phyloP scores from a whole-genome alignment of 2,797 vertebrate species.

The Enteromius radiatus region DNA sequence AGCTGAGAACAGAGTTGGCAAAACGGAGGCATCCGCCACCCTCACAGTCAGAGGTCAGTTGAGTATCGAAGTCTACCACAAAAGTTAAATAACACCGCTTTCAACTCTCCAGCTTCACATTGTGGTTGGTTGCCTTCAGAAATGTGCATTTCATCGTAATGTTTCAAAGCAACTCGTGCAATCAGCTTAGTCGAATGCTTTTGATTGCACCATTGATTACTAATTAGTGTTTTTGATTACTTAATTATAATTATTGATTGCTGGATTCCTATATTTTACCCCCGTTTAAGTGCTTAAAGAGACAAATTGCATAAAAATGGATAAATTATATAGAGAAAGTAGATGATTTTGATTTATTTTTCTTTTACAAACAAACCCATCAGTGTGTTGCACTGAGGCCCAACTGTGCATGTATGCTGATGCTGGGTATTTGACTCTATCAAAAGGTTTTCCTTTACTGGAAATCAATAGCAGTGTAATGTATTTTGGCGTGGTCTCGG shows the following conservation, averaged over 20 bases:
- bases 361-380: not conserved
- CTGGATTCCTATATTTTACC: not conserved
- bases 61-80: not conserved
- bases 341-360: no score
- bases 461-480: slow-evolving; percentile 40
- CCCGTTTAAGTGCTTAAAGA: not conserved
- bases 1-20: slow-evolving; percentile 95
- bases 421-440: slow-evolving; percentile 24
- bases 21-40: slow-evolving; percentile 90
- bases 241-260: slow-evolving; percentile 27
- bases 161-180: slow-evolving; percentile 1
- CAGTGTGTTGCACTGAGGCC: not conserved
- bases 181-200: not conserved
- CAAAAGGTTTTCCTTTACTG: slow-evolving; percentile 5
- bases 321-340: no score
- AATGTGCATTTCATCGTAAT: not conserved
- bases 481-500: slow-evolving; percentile 15
- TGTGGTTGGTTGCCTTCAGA: not conserved
- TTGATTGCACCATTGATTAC: slow-evolving; percentile 39
- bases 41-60: slow-evolving; percentile 95
- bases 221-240: slow-evolving; percentile 16
- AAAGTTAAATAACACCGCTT: not conserved
- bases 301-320: no score
- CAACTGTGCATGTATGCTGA: not conserved
- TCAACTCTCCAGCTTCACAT: not conserved